Percentiles rank a stretch among this genome's conserved stretches.
Conservation (phyloP, 2,797 vertebrate genomes). For the Sebastes vulpes region DNA sequence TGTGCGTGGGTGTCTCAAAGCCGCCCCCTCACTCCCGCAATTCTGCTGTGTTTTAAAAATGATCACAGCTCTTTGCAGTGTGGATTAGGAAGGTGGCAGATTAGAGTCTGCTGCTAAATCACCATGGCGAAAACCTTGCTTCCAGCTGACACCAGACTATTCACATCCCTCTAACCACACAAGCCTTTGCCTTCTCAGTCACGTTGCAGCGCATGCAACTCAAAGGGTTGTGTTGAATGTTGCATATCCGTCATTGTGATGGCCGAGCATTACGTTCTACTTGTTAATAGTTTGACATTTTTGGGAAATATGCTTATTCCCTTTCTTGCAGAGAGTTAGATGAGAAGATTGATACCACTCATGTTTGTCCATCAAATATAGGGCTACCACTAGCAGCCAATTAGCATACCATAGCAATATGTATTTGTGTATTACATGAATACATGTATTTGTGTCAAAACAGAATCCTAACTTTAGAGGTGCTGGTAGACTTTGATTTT, state of each 20-base stretch:
- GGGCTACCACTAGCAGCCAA: neutral
- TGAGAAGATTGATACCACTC: neutral
- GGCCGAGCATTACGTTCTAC: neutral
- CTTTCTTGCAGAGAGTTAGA: neutral
- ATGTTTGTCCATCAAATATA: neutral
- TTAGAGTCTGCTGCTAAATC: constrained; percentile 75
- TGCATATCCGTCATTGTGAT: constrained; percentile 10
- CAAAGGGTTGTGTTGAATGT: constrained; percentile 16
- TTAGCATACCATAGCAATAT: neutral
- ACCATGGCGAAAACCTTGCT: constrained; percentile 65
- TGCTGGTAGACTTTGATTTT: neutral
- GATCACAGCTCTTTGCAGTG: constrained; percentile 65
- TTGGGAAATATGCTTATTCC: neutral
- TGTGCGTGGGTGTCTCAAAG: constrained; percentile 21
- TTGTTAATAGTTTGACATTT: neutral
- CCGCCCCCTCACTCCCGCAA: constrained; percentile 17
- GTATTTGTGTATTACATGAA: neutral
- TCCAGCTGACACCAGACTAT: constrained; percentile 66
- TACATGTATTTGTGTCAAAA: neutral
- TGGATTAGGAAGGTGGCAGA: constrained; percentile 78
- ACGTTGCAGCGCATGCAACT: constrained; percentile 34
- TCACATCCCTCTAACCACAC: constrained; percentile 52
- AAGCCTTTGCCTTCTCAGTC: constrained; percentile 36
- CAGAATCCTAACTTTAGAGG: neutral
- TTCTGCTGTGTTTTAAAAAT: constrained; percentile 64